Conservation (phyloP, 1,140 invertebrate species). For the Drosophila subobscura region DNA sequence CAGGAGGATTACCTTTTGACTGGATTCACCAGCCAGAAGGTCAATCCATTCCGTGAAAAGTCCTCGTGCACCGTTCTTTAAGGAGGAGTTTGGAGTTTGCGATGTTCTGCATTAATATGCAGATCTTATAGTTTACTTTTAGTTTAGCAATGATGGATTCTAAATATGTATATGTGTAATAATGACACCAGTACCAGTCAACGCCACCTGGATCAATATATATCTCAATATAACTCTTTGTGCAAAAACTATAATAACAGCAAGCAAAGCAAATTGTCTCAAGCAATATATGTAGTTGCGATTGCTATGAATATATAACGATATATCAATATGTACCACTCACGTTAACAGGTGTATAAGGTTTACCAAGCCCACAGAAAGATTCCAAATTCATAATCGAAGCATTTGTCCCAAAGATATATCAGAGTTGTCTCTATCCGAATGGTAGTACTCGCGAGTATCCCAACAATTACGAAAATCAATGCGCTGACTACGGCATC, state of each 20-base stretch:
- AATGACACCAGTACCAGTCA: constrained; percentile 55
- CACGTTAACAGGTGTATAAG: constrained; percentile 19
- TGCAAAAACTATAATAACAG: constrained; percentile 44
- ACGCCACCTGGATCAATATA: constrained; percentile 59
- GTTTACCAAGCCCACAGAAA: constrained; percentile 25
- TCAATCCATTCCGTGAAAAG: constrained; percentile 99
- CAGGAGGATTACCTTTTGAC: constrained; percentile 97
- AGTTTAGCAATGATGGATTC: constrained; percentile 45
- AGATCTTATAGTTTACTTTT: constrained; percentile 39
- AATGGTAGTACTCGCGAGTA: constrained; percentile 61
- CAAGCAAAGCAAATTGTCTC: constrained; percentile 36
- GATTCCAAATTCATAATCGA: constrained; percentile 36
- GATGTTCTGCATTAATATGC: too few relatives aligned
- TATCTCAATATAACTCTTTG: constrained; percentile 32
- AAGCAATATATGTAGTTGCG: constrained; percentile 59
- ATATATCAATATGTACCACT: constrained; percentile 47
- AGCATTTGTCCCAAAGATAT: constrained; percentile 62
- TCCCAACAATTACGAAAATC: constrained; percentile 74
- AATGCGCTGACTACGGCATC: constrained; percentile 60
- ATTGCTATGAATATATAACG: constrained; percentile 29
- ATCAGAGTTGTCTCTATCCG: constrained; percentile 54
- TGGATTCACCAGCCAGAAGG: constrained; percentile 97
- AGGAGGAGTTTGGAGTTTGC: constrained; percentile 50
- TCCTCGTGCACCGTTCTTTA: constrained; percentile 94
- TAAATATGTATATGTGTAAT: constrained; percentile 38